phyloP scores from a whole-genome alignment of 2,113 vertebrate species.

The Pomatostomus ruficeps region DNA sequence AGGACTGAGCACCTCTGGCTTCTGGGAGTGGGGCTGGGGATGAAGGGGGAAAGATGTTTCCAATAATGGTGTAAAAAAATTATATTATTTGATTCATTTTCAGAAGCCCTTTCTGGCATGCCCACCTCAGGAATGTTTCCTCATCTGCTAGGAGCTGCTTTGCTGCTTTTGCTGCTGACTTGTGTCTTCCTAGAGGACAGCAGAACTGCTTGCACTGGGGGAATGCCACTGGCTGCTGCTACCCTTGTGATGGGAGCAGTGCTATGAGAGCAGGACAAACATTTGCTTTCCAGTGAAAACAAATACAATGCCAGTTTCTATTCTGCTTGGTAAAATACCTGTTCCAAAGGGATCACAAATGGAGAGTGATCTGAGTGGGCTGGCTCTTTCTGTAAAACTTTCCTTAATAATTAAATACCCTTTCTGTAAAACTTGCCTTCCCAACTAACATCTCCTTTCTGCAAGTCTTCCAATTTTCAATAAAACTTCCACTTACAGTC shows the following conservation, averaged over 20 bases:
- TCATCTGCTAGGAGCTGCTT: neutral
- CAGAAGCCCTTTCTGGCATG: neutral
- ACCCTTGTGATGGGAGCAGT: neutral
- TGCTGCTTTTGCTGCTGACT: neutral
- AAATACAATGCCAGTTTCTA: neutral
- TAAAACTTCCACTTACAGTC: neutral
- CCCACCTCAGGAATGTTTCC: neutral
- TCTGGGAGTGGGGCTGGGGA: accelerated
- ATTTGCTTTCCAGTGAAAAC: neutral
- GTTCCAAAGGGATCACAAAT: neutral
- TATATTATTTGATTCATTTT: accelerated
- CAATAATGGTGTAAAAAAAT: neutral
- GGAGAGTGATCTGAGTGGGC: neutral
- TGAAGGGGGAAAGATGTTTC: neutral
- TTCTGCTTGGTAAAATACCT: neutral
- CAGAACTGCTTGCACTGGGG: neutral
- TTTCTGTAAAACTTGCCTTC: neutral
- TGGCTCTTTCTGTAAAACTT: neutral
- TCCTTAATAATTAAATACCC: neutral
- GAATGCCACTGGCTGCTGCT: accelerated
- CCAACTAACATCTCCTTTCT: neutral
- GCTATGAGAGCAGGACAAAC: neutral
- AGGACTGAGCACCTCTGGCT: neutral
- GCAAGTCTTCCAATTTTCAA: neutral
- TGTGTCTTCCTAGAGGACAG: neutral